Evolutionary conservation across 1,140 invertebrate genomes (phyloP).

Genomic region (Drosophila equinoxialis): DNA sequence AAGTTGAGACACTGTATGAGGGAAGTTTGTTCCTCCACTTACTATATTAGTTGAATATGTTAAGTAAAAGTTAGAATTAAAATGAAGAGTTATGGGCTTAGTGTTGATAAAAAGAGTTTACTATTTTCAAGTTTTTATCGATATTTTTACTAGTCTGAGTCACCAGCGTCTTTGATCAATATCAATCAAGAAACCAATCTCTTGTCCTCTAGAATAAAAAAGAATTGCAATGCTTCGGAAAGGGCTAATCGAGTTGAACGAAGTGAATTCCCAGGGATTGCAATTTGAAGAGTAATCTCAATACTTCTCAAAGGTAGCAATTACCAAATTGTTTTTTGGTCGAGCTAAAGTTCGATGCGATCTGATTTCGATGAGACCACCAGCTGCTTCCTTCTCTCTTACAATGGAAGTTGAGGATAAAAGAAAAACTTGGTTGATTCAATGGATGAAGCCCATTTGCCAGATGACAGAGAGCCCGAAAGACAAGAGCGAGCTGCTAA

Average conservation of each 20-base stretch:
- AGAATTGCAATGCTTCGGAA: not conserved
- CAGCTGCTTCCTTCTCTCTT: conserved; percentile 66
- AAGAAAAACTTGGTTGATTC: conserved; percentile 30
- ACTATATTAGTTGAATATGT: no score
- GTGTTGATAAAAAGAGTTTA: no score
- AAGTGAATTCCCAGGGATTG: conserved; percentile 18
- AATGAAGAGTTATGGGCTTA: no score
- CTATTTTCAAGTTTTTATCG: no score
- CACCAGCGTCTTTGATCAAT: conserved; percentile 31
- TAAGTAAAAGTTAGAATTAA: no score
- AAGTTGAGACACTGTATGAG: no score
- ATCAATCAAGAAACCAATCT: conserved; percentile 27
- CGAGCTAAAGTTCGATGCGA: conserved; percentile 34
- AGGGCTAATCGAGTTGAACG: not conserved
- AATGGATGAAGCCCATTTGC: conserved; percentile 30
- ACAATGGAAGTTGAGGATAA: conserved; percentile 1
- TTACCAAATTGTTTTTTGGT: conserved; percentile 56
- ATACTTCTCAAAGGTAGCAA: conserved; percentile 50
- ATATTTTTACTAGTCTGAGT: not conserved
- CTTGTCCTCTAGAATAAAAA: no score
- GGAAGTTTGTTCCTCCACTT: no score
- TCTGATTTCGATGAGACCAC: conserved; percentile 44
- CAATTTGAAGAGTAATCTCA: conserved; percentile 31
- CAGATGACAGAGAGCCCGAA: conserved; percentile 28
- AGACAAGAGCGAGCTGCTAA: not conserved